These are phyloP conservation scores for Cnemophilus loriae DNA, from an alignment of 2,113 vertebrate species.

Conservation along the genomic window DNA sequence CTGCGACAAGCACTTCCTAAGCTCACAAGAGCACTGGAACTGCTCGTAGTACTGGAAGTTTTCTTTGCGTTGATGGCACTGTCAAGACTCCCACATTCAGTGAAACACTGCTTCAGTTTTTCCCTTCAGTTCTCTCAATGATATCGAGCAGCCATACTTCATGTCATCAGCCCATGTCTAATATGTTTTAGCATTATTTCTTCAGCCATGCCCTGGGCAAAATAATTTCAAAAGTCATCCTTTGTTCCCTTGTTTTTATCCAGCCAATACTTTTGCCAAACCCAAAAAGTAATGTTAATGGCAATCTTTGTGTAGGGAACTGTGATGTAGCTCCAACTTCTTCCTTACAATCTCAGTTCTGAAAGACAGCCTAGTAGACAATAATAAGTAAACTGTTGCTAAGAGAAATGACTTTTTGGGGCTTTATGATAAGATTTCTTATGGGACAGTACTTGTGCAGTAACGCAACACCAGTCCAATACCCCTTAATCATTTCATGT, in stretches of 20 bases:
- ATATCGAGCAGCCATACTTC: not conserved
- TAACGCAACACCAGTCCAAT: not conserved
- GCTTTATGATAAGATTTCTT: not conserved
- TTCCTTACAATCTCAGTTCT: not conserved
- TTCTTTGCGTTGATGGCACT: not conserved
- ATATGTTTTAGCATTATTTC: not conserved
- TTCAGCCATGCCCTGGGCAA: not conserved
- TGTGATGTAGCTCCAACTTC: not conserved
- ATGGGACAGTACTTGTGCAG: not conserved
- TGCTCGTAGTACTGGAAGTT: not conserved
- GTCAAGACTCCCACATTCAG: not conserved
- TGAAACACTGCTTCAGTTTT: not conserved
- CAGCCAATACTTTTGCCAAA: not conserved
- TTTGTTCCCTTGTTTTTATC: not conserved
- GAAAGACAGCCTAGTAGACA: not conserved
- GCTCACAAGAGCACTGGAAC: not conserved
- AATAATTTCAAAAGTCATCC: not conserved
- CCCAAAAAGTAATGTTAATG: not conserved
- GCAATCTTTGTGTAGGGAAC: not conserved
- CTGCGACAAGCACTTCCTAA: not conserved
- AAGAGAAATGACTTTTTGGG: not conserved
- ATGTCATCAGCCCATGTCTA: not conserved
- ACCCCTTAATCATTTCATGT: not conserved
- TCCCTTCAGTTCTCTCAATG: not conserved
- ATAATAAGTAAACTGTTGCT: not conserved